phyloP scores from a whole-genome alignment of 2,797 vertebrate genomes.

The Enteromius afrohamiltoni region DNA sequence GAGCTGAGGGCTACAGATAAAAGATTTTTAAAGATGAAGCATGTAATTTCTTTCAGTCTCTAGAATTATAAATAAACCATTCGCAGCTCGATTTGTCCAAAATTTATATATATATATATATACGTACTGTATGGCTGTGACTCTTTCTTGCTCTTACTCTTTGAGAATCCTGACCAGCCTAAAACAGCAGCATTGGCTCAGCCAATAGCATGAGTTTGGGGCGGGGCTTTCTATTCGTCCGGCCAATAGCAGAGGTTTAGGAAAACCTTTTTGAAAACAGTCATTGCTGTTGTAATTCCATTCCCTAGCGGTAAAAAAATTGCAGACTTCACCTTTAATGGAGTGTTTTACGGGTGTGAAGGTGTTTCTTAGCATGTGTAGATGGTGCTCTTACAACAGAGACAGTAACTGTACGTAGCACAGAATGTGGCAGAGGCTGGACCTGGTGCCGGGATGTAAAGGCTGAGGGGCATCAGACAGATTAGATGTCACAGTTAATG shows the following conservation, averaged over 20 bases:
- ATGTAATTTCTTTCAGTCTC: constrained; percentile 2
- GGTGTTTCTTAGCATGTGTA: constrained; percentile 50
- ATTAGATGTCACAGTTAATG: constrained; percentile 24
- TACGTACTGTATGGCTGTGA: not conserved
- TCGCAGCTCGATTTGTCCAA: not conserved
- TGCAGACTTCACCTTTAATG: constrained; percentile 17
- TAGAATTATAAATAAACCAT: not conserved
- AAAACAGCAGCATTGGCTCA: not conserved
- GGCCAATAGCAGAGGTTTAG: not conserved
- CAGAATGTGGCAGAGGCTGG: constrained; percentile 57
- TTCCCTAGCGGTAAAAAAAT: not conserved
- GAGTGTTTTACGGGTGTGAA: constrained; percentile 1
- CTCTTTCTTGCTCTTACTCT: not conserved
- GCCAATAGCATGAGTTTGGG: not conserved
- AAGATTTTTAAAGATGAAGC: constrained; percentile 30
- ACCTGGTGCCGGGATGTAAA: constrained; percentile 42
- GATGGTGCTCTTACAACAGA: constrained; percentile 64
- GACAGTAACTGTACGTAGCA: constrained; percentile 69
- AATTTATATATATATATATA: not conserved
- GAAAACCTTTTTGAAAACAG: not conserved
- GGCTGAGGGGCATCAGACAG: constrained; percentile 26
- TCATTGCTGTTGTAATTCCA: not conserved
- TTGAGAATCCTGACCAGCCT: not conserved
- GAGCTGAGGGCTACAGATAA: not conserved
- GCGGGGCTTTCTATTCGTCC: not conserved